Evolutionary conservation across 2,113 vertebrate genomes (phyloP).

Genomic region (Ailuropoda melanoleuca): DNA sequence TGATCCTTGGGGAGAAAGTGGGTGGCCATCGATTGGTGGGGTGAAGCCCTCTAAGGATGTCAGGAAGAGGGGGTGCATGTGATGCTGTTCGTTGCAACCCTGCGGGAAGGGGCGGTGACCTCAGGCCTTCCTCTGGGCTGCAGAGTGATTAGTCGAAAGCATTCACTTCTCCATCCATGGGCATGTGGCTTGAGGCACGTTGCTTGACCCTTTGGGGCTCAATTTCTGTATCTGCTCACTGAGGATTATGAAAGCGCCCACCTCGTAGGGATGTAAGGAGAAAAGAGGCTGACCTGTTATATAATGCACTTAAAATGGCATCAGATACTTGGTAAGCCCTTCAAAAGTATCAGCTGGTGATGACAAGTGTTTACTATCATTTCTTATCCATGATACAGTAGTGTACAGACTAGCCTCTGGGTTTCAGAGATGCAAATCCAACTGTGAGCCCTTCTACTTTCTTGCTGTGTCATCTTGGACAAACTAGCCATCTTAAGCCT

Average conservation of each 20-base stretch:
- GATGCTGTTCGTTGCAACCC: rapidly evolving
- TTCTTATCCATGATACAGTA: background rate
- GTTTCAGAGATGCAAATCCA: background rate
- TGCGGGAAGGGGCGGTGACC: too few species aligned
- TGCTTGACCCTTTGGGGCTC: background rate
- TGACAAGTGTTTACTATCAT: background rate
- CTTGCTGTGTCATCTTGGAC: background rate
- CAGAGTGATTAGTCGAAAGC: background rate
- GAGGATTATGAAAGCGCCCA: background rate
- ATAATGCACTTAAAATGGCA: background rate
- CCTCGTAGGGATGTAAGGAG: background rate
- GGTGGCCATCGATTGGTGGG: background rate
- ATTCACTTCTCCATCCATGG: background rate
- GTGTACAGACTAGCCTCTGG: background rate
- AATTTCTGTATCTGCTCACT: background rate
- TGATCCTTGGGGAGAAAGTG: background rate
- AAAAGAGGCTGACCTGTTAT: background rate
- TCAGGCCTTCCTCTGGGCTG: background rate
- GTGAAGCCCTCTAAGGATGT: background rate
- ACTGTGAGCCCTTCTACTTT: background rate
- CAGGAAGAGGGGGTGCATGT: rapidly evolving
- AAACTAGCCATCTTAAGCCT: background rate
- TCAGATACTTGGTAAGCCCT: background rate
- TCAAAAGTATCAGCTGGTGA: background rate
- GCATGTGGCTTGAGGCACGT: background rate